Evolutionary conservation across 2,888 invertebrate genomes (phyloP).

Genomic region (Shargacucullia verbasci): DNA sequence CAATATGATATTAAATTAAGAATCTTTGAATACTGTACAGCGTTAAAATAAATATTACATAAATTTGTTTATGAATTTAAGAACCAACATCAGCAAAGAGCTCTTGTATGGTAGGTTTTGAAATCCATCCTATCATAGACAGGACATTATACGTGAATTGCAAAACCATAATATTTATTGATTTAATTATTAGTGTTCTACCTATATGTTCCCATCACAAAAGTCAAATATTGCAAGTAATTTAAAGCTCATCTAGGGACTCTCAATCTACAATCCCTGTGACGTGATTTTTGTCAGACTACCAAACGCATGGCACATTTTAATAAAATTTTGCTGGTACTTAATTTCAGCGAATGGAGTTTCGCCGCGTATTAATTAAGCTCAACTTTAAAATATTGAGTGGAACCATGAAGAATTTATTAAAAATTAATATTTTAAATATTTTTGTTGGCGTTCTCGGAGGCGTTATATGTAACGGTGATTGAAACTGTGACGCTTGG

Average conservation of each 20-base stretch:
- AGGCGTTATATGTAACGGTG: constrained; percentile 49
- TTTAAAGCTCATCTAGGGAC: constrained; percentile 52
- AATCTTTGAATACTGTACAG: too few species aligned
- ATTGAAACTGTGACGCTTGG: constrained; percentile 23
- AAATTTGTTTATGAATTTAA: too few species aligned
- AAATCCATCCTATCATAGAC: too few species aligned
- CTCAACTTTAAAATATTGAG: constrained; percentile 75
- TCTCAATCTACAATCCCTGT: constrained; percentile 53
- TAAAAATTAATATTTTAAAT: constrained; percentile 50
- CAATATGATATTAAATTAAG: too few species aligned
- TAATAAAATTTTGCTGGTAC: constrained; percentile 76
- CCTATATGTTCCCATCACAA: neutral
- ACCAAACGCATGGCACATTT: constrained; percentile 79
- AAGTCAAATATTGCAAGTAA: neutral
- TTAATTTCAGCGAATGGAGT: constrained; percentile 76
- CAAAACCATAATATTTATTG: too few species aligned
- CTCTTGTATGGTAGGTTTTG: too few species aligned
- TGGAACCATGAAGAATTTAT: constrained; percentile 58
- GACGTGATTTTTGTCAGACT: constrained; percentile 82
- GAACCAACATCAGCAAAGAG: too few species aligned
- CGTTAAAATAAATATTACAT: too few species aligned
- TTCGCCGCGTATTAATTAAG: constrained; percentile 81
- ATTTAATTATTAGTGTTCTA: too few species aligned
- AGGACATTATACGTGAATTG: too few species aligned
- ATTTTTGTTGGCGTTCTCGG: constrained; percentile 50